These are phyloP conservation scores for Nowickia ferox DNA, from an alignment of 2,888 invertebrate species.

Conservation along the genomic window DNA sequence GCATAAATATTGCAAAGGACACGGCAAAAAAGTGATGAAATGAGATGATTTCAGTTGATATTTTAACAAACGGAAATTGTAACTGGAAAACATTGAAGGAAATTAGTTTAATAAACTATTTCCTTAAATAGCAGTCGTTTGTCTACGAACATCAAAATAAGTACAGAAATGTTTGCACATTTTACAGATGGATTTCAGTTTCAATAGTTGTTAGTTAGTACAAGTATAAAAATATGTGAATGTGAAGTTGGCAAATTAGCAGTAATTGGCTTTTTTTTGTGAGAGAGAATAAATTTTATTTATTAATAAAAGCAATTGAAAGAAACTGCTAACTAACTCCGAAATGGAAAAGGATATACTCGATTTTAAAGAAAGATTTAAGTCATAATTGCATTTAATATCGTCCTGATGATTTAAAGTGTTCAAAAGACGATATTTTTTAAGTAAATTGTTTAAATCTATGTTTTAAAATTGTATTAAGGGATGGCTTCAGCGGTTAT, in stretches of 20 bases:
- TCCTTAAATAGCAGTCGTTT: slow-evolving; percentile 49
- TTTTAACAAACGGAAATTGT: slow-evolving; percentile 70
- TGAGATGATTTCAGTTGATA: slow-evolving; percentile 52
- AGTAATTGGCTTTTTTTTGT: too few species aligned
- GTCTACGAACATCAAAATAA: background rate
- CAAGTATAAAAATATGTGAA: background rate
- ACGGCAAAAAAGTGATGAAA: slow-evolving; percentile 30
- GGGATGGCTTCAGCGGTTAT: too few species aligned
- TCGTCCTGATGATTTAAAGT: too few species aligned
- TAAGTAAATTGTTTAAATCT: too few species aligned
- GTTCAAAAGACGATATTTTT: too few species aligned
- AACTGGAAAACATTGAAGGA: slow-evolving; percentile 68
- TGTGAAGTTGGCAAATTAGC: background rate
- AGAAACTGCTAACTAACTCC: too few species aligned
- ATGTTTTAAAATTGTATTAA: too few species aligned
- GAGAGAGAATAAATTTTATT: too few species aligned
- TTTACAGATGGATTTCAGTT: background rate
- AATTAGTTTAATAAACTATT: slow-evolving; percentile 71
- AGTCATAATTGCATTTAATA: too few species aligned
- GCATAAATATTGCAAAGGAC: slow-evolving; percentile 13
- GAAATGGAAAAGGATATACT: too few species aligned
- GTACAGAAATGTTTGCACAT: background rate
- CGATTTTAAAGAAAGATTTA: too few species aligned
- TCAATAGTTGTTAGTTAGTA: background rate
- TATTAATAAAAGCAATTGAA: too few species aligned